Conservation (phyloP, 2,888 invertebrate species). For the Catocala sponsa region DNA sequence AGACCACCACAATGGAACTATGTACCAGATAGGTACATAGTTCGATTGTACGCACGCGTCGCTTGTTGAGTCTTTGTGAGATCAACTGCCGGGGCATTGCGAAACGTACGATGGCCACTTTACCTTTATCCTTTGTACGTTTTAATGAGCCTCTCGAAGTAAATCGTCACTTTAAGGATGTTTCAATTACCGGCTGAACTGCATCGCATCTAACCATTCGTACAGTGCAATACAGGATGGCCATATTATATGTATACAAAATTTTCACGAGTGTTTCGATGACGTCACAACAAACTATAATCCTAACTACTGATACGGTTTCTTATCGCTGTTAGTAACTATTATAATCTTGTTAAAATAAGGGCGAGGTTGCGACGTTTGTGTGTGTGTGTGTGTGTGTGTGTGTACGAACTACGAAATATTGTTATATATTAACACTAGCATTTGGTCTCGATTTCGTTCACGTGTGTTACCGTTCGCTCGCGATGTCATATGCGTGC, state of each 20-base stretch:
- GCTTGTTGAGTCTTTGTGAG: background rate
- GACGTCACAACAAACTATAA: conserved; percentile 28
- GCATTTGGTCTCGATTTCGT: no score
- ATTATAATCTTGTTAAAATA: conserved; percentile 31
- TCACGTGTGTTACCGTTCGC: no score
- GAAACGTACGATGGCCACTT: background rate
- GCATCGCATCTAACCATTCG: background rate
- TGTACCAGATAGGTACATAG: no score
- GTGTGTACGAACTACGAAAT: background rate
- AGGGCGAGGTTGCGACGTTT: conserved; percentile 22
- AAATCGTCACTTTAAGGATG: background rate
- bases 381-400: no score
- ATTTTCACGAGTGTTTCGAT: conserved; percentile 13
- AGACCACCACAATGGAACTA: no score
- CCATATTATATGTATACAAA: background rate
- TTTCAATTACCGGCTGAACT: background rate
- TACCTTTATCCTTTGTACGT: conserved; percentile 3
- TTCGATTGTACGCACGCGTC: background rate
- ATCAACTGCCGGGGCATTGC: background rate
- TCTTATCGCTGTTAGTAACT: conserved; percentile 38
- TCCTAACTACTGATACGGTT: conserved; percentile 36
- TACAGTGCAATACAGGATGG: no score
- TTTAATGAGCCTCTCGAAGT: background rate
- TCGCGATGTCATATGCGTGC: no score
- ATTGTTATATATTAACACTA: no score